Evolutionary conservation across 2,113 vertebrate species (phyloP).

Genomic region (Dryoscopus gambensis): DNA sequence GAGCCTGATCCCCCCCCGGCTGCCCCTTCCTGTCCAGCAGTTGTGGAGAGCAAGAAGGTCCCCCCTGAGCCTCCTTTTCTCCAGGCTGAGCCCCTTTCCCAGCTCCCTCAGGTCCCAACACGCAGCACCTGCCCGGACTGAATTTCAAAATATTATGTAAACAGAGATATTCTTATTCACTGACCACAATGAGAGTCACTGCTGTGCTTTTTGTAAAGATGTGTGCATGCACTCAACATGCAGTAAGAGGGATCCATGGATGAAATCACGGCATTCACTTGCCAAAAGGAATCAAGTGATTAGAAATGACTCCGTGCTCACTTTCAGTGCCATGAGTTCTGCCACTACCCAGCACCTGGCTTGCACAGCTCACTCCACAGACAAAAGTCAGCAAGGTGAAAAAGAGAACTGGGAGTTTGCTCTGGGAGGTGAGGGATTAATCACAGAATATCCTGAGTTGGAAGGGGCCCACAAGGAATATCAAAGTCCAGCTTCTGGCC

Average conservation of each 20-base stretch:
- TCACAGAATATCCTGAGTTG: background rate
- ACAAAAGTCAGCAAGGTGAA: background rate
- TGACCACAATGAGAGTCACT: background rate
- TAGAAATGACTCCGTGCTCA: background rate
- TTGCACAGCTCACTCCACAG: background rate
- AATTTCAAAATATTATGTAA: background rate
- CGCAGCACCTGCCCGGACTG: background rate
- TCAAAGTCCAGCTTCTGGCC: background rate
- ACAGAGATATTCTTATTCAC: background rate
- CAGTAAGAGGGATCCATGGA: background rate
- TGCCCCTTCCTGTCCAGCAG: background rate
- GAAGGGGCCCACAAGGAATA: background rate
- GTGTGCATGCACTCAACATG: background rate
- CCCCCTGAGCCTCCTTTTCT: background rate
- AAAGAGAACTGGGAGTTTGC: background rate
- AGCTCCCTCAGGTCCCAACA: background rate
- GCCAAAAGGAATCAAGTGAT: background rate
- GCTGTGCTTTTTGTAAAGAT: background rate
- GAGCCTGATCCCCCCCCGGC: accelerated
- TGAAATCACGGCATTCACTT: background rate
- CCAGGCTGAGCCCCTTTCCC: background rate
- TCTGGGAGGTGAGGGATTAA: background rate
- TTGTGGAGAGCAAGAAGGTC: background rate
- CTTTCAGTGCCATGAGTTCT: background rate
- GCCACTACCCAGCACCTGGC: background rate